Conservation (phyloP, 2,797 vertebrate species). For the Geotria australis region DNA sequence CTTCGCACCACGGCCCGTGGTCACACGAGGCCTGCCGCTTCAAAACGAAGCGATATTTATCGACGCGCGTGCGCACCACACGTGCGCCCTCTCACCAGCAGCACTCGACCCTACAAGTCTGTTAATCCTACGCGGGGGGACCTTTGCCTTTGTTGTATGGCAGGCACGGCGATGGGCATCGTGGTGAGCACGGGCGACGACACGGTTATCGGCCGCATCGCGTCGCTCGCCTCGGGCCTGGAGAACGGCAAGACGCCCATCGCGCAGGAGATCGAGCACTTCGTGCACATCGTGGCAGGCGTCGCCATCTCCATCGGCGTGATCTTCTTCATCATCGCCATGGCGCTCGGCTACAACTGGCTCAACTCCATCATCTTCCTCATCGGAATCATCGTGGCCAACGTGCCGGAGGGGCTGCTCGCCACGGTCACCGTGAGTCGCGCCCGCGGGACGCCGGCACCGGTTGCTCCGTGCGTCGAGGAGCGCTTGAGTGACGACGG, state of each 20-base stretch:
- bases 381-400: conserved; percentile 34
- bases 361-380: conserved; percentile 28
- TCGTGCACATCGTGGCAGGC: conserved; percentile 23
- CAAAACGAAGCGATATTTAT: too few species aligned
- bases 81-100: too few species aligned
- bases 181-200: conserved; percentile 25
- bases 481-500: too few species aligned
- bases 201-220: conserved; percentile 25
- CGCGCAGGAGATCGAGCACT: conserved; percentile 25
- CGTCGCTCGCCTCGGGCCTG: conserved; percentile 17
- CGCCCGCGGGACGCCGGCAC: too few species aligned
- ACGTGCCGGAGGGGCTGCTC: conserved; percentile 26
- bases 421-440: conserved; percentile 26
- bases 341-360: conserved; percentile 15
- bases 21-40: too few species aligned
- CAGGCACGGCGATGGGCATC: conserved; percentile 19
- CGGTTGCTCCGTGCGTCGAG: too few species aligned
- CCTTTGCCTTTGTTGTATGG: too few species aligned
- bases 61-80: too few species aligned
- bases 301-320: conserved; percentile 19
- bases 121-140: too few species aligned
- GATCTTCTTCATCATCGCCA: conserved; percentile 22
- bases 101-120: too few species aligned
- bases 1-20: too few species aligned
- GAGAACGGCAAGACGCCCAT: conserved; percentile 27